Base-by-base conservation (phyloP, 2,797 vertebrate genomes). In the Acropternis orthonyx region DNA sequence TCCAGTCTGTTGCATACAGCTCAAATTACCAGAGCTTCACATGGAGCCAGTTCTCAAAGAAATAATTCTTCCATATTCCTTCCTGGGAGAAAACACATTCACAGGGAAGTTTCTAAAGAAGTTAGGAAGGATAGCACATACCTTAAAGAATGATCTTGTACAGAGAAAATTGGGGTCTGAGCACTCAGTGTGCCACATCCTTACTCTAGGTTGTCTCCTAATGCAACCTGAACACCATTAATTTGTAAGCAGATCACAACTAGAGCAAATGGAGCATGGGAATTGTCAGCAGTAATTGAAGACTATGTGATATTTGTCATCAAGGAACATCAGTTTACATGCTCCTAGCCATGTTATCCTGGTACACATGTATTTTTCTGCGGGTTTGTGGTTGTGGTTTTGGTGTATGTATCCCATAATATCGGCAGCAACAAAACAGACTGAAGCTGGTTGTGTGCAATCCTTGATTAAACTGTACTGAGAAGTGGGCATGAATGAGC, bases 381-480 rank as follows among this genome's bases (percentile, higher is more conserved):
- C 7, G 28, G 8, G 6, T 8, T 39, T 27, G 2, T 44, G 44
- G 68, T 12, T 36, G 30, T 87, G 23, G 2, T 49, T 73, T 36
- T 61, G n/a, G 9, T 1, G 0, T 7, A 11, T 3, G 4, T 6
- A n/a, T 7, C 19, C 14, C 30, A 71, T 39, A 71, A 62, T 28
- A 22, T 14, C 18, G 24, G 62, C n/a, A 82, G 20, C 30, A 86
- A 5, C 8, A 63, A 67, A 43, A 5, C n/a, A 75, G n/a, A 26
- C 11, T n/a, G 48, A 55, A 85, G 22, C 6, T 65, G 62, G 4
- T 13, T 46, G 8, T 12, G 8, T 61, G 58, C 32, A 44, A 21
- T 15, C 39, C 8, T 88, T 54, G 55, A 22, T 26, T 0, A 3
- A 41, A 20, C 7, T 7, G 0, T 30, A 6, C 13, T 28, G n/a